Percentiles rank a stretch among this genome's conserved stretches.
Conservation (phyloP, 1,140 invertebrate genomes). For the Penaeus chinensis region DNA sequence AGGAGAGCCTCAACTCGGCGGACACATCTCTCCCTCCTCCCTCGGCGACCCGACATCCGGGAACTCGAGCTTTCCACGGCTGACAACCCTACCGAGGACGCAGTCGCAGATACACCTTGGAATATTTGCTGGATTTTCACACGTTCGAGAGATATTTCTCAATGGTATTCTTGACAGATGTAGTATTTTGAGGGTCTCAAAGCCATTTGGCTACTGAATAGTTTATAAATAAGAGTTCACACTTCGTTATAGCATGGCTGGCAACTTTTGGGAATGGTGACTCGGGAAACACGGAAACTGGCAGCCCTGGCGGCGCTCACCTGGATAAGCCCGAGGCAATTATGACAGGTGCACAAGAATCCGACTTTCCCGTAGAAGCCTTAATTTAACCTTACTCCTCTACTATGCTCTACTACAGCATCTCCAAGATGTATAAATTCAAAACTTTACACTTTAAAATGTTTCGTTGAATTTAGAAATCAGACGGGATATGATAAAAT, state of each 20-base stretch:
- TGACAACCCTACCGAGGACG: constrained; percentile 34
- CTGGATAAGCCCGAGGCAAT: constrained; percentile 53
- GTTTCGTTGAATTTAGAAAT: too few relatives aligned
- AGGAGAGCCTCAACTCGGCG: constrained; percentile 35
- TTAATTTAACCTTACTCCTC: too few relatives aligned
- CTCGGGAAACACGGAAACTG: constrained; percentile 52
- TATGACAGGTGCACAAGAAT: constrained; percentile 52
- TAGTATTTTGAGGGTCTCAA: too few relatives aligned
- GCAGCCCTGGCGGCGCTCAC: constrained; percentile 47
- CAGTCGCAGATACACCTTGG: constrained; percentile 21
- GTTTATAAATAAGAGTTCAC: too few relatives aligned
- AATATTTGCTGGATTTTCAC: not conserved
- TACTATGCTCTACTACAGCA: too few relatives aligned
- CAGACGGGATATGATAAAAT: not conserved
- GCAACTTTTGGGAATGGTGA: constrained; percentile 41
- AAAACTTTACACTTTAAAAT: too few relatives aligned
- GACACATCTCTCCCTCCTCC: constrained; percentile 49
- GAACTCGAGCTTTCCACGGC: constrained; percentile 42
- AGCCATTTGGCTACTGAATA: too few relatives aligned
- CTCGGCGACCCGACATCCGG: constrained; percentile 42
- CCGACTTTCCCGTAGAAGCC: constrained; percentile 34
- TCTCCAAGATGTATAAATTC: too few relatives aligned
- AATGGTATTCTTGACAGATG: too few relatives aligned
- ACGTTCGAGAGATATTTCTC: too few relatives aligned
- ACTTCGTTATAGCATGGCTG: not conserved